A percentile compares a stretch with the other conserved stretches of the same genome.
phyloP scores from a whole-genome alignment of 1,140 invertebrate species.

The Paraescarpia echinospica region DNA sequence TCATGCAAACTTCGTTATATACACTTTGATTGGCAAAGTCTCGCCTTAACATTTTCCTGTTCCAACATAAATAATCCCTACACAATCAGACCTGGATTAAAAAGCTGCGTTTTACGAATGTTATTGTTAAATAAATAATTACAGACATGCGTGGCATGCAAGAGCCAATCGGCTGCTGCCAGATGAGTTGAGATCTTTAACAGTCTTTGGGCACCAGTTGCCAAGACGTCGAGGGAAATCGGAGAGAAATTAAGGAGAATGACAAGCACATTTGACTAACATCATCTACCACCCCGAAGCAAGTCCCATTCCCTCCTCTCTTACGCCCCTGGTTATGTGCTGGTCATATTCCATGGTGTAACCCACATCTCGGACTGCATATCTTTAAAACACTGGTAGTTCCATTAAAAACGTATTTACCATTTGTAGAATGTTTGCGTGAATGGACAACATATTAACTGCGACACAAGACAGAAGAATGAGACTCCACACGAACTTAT shows the following conservation, averaged over 20 bases:
- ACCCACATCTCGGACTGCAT: no score
- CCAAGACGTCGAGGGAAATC: no score
- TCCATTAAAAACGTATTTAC: neutral
- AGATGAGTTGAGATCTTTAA: neutral
- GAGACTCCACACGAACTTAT: neutral
- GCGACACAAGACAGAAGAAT: neutral
- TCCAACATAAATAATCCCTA: neutral
- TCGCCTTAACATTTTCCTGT: neutral
- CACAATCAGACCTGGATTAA: neutral
- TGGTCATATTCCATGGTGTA: neutral
- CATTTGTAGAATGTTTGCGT: neutral
- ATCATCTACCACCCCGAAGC: neutral
- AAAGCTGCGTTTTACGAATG: neutral
- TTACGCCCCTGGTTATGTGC: neutral
- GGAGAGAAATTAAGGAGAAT: neutral
- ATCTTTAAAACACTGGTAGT: neutral
- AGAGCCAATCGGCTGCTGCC: neutral
- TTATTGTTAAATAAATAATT: neutral
- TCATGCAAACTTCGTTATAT: neutral
- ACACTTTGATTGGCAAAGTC: neutral
- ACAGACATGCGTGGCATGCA: neutral
- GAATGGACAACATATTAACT: neutral
- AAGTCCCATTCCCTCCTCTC: neutral
- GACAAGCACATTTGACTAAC: neutral
- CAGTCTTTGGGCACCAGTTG: no score